Conservation (phyloP, 2,888 invertebrate genomes). For the Hirtodrosophila cameraria region DNA sequence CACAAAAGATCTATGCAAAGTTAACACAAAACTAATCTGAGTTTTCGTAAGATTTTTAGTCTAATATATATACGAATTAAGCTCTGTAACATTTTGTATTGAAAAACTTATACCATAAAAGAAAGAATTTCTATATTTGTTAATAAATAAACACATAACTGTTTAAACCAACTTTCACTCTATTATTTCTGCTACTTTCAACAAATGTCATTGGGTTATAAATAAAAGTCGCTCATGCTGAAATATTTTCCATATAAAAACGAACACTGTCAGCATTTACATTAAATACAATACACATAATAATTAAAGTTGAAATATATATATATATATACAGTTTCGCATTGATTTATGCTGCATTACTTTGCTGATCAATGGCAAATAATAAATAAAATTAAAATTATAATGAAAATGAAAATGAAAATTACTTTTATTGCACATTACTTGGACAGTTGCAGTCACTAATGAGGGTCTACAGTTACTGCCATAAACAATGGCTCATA, state of each 20-base stretch:
- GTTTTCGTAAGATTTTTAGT: too few species aligned
- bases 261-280: slow-evolving; percentile 59
- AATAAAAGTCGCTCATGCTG: background rate
- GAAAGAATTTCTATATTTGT: too few species aligned
- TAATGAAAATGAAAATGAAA: too few species aligned
- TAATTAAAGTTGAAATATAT: slow-evolving; percentile 8
- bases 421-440: slow-evolving; percentile 73
- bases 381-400: slow-evolving; percentile 79
- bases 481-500: slow-evolving; percentile 38
- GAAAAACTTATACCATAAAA: too few species aligned
- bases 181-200: background rate
- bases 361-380: slow-evolving; percentile 78
- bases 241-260: slow-evolving; percentile 6
- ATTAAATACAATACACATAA: slow-evolving; percentile 31
- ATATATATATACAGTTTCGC: slow-evolving; percentile 41
- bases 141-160: too few species aligned
- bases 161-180: background rate
- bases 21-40: too few species aligned
- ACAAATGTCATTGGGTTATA: background rate
- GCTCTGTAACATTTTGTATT: too few species aligned
- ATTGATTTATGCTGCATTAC: slow-evolving; percentile 67
- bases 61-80: too few species aligned
- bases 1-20: too few species aligned
- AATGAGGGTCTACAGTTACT: slow-evolving; percentile 43
- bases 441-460: slow-evolving; percentile 54